Base-by-base conservation (phyloP, 2,888 invertebrate genomes). In the Cephus runcator region DNA sequence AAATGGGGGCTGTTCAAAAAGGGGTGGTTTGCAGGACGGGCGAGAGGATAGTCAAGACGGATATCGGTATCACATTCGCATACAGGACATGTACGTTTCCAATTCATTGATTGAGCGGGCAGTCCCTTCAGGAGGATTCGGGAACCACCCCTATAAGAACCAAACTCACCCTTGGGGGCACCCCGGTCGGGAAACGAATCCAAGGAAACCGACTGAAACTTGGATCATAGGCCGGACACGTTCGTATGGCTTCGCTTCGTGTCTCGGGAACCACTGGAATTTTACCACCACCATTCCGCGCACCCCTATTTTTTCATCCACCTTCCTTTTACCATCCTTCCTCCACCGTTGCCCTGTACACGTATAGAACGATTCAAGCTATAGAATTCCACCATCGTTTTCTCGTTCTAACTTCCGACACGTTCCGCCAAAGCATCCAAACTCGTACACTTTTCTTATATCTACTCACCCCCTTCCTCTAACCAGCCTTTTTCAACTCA, bases 51-150 rank as follows among this genome's bases (percentile, higher is more conserved):
- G n/a, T 15, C 33, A 30, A 34, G 74, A 12, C 36, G 31, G 36
- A 36, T 73, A 78, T 69, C 75, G 56, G 76, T 78, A 78, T 78
- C 78, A 73, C 78, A 78, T 78, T 78, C 78, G 75, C 75, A 78
- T 73, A 78, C 78, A 78, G 68, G 78, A 75, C 78, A 78, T 78
- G 78, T 78, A 78, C 78, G 78, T 78, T 78, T 78, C 78, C 78
- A 75, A 78, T 78, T 78, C 78, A 78, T 78, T 78, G 78, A 78
- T 78, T 78, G 78, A 78, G 78, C 78, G 69, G 78, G 78, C 75
- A 73, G 36, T 30, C 30, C n/a, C 30, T n/a, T 12, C 23, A 34
- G 34, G 36, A 73, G 74, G 40, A 15, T 40, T 40, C 40, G 40
- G 40, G 40, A 40, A 40, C 40, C 40, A 40, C 40, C 40, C 40